phyloP scores from a whole-genome alignment of 2,797 vertebrate genomes.

The Pelodytes ibericus region DNA sequence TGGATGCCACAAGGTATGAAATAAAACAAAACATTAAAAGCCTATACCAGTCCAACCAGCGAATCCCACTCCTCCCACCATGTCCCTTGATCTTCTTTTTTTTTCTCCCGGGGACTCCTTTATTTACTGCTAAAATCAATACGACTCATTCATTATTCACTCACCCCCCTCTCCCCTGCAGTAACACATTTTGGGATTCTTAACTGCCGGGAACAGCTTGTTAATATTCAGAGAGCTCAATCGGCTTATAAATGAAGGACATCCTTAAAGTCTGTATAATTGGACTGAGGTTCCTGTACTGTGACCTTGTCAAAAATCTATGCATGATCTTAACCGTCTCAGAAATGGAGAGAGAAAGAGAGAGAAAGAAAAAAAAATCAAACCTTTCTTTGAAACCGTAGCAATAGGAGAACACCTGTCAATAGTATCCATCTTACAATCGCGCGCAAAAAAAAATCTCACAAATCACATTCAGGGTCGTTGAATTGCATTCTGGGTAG shows the following conservation, averaged over 20 bases:
- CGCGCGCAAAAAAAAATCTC: slow-evolving; percentile 55
- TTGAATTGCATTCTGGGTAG: slow-evolving; percentile 58
- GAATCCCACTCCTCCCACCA: slow-evolving; percentile 22
- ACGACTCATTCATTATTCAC: slow-evolving; percentile 54
- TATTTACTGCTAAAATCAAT: slow-evolving; percentile 49
- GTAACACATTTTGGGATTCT: slow-evolving; percentile 13
- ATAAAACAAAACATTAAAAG: slow-evolving; percentile 49
- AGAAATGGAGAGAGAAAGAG: background rate
- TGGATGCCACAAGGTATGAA: slow-evolving; percentile 44
- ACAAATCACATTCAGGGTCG: slow-evolving; percentile 41
- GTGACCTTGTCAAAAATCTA: slow-evolving; percentile 60
- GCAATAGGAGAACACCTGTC: slow-evolving; percentile 57
- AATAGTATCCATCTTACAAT: slow-evolving; percentile 54
- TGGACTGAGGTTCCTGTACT: slow-evolving; percentile 34
- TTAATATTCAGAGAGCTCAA: slow-evolving; percentile 65
- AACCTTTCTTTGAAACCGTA: slow-evolving; percentile 49
- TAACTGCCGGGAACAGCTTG: background rate
- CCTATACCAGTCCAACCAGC: slow-evolving; percentile 33
- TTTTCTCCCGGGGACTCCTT: slow-evolving; percentile 5
- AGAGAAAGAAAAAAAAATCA: slow-evolving; percentile 26
- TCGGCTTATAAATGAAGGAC: slow-evolving; percentile 39
- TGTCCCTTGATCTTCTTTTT: slow-evolving; percentile 45
- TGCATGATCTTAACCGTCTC: slow-evolving; percentile 25
- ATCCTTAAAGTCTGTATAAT: slow-evolving; percentile 61
- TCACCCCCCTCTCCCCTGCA: background rate